phyloP scores from a whole-genome alignment of 1,140 invertebrate species.

The Tenebrio molitor region DNA sequence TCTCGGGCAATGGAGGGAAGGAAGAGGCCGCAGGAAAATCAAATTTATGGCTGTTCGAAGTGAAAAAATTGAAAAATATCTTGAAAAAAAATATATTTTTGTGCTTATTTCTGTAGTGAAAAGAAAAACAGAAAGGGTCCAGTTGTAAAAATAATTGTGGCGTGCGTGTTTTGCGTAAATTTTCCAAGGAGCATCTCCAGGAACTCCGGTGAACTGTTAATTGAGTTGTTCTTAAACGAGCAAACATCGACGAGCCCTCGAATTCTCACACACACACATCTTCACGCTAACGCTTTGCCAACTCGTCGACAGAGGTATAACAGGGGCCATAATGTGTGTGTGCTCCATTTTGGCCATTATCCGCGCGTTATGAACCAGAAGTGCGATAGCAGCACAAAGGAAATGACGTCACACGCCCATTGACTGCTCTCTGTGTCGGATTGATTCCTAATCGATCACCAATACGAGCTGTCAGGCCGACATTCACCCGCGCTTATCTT shows the following conservation, averaged over 20 bases:
- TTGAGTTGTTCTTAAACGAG: slow-evolving; percentile 33
- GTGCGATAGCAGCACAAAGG: slow-evolving; percentile 65
- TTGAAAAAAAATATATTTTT: no score
- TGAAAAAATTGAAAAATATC: no score
- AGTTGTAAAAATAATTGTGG: no score
- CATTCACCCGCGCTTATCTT: slow-evolving; percentile 55
- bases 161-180: no score
- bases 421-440: slow-evolving; percentile 64
- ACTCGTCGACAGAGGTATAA: slow-evolving; percentile 46
- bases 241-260: slow-evolving; percentile 21
- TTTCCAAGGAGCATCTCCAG: no score
- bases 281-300: slow-evolving; percentile 23
- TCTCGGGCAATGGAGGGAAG: no score
- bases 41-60: no score
- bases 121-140: no score
- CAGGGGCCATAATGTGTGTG: slow-evolving; percentile 47
- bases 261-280: slow-evolving; percentile 4
- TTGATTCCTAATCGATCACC: slow-evolving; percentile 66
- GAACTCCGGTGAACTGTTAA: slow-evolving; percentile 10
- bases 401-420: slow-evolving; percentile 66
- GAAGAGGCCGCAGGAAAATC: no score
- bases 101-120: no score
- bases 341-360: slow-evolving; percentile 65
- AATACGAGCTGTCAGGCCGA: slow-evolving; percentile 62
- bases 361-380: slow-evolving; percentile 66